phyloP scores from a whole-genome alignment of 2,888 invertebrate genomes.

The Pterostichus niger region DNA sequence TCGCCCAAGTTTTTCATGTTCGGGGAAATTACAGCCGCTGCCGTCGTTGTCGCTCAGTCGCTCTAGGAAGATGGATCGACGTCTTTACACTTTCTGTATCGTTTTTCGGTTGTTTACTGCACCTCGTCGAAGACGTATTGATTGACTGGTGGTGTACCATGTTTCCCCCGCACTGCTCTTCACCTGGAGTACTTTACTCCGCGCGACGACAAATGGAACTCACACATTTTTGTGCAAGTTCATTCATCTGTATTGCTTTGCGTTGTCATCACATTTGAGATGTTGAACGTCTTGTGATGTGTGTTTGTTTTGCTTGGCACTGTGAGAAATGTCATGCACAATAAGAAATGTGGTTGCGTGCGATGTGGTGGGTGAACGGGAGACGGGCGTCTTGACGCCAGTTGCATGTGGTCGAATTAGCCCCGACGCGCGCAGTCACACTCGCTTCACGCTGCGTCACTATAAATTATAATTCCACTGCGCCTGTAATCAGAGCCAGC shows the following conservation, averaged over 20 bases:
- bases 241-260: neutral
- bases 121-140: conserved; percentile 57
- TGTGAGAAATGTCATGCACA: conserved; percentile 29
- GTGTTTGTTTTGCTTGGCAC: conserved; percentile 37
- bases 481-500: conserved; percentile 51
- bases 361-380: neutral
- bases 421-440: conserved; percentile 44
- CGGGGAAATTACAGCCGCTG: conserved; percentile 56
- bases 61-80: conserved; percentile 62
- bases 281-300: conserved; percentile 12
- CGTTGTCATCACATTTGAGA: neutral
- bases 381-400: conserved; percentile 29
- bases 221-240: conserved; percentile 19
- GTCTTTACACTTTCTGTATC: conserved; percentile 65
- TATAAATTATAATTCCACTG: conserved; percentile 56
- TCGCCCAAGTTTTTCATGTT: conserved; percentile 56
- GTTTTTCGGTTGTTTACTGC: conserved; percentile 66
- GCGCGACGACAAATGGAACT: neutral
- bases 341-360: conserved; percentile 21
- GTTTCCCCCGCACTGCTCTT: neutral
- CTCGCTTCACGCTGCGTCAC: conserved; percentile 32
- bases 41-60: conserved; percentile 45
- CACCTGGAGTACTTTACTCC: neutral
- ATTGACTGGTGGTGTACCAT: conserved; percentile 55
- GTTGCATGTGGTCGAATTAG: conserved; percentile 61